Evolutionary conservation across 1,140 invertebrate genomes (phyloP), one percentile per base, ranked within the genome.

Genomic region (Drosophila littoralis): DNA sequence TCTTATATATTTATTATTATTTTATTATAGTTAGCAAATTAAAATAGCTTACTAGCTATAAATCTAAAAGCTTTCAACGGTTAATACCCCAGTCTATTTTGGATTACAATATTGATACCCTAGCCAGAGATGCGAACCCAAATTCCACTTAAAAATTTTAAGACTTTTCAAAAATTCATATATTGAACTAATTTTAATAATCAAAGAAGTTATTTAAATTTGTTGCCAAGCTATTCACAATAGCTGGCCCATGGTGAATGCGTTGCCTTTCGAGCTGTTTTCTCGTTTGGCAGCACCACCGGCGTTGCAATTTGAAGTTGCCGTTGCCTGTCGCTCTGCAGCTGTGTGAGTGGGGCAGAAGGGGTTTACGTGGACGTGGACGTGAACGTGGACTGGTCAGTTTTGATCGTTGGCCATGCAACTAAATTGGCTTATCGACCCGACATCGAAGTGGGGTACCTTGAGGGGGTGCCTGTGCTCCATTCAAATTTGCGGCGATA

Each of bases 281-380:
- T 72, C 45, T 69, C 45, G 79, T 52, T 70, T 79, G 80, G 68
- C 80, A 83, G 81, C 69, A 76, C 80, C 78, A 72, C 74, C 77
- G 48, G 64, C 66, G 71, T 80, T 68, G 80, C 75, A 72, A 68
- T 80, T 79, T 70, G 70, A 74, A 80, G 65, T 84, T 84, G 69
- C 74, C 61, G 66, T 75, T 67, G 68, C 69, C 63, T 63, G 60
- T 60, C 36, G 36, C n/a, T 73, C 48, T 15, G 46, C 50, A 51
- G 50, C 28, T 32, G 50, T 28, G 46, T n/a, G 52, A 45, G 13
- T n/a, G 15, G 55, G 38, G 36, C 28, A 5, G 17, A 40, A 9
- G 22, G 7, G 43, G 12, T 6, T 35, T 13, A 17, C 13, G 22
- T 60, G 12, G 50, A 17, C 13, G 22, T 60, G 12, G 50, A 22